Conservation (phyloP, 1,140 invertebrate species). For the Archegozetes longisetosus region DNA sequence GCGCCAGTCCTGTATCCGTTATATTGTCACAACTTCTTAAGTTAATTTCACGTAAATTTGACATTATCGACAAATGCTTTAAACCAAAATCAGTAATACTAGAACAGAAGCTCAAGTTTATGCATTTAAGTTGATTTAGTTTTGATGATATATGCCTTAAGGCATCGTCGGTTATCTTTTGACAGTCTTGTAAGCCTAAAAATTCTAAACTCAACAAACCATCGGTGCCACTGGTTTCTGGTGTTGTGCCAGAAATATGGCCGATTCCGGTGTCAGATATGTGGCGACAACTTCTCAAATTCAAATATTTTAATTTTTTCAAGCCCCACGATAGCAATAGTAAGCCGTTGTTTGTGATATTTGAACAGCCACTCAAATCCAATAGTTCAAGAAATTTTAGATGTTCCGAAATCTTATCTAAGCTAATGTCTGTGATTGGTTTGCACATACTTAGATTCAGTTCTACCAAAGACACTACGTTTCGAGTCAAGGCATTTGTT, state of each 20-base stretch:
- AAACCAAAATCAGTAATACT: conserved; percentile 77
- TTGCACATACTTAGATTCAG: conserved; percentile 84
- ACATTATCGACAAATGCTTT: conserved; percentile 69
- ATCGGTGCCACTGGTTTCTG: conserved; percentile 27
- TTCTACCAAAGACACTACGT: conserved; percentile 47
- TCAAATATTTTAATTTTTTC: conserved; percentile 59
- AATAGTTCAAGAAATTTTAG: conserved; percentile 71
- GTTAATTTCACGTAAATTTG: conserved; percentile 66
- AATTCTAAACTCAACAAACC: conserved; percentile 56
- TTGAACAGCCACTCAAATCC: conserved; percentile 74
- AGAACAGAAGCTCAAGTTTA: conserved; percentile 86
- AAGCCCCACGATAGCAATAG: conserved; percentile 65
- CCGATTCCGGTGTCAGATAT: conserved; percentile 75
- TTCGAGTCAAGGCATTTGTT: conserved; percentile 48
- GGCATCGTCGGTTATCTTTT: conserved; percentile 75
- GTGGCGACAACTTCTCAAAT: conserved; percentile 77
- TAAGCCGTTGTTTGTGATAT: conserved; percentile 71
- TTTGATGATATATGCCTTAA: conserved; percentile 64
- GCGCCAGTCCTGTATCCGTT: conserved; percentile 74
- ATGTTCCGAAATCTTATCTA: conserved; percentile 62
- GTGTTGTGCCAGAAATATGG: conserved; percentile 36
- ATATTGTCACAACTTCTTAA: conserved; percentile 83
- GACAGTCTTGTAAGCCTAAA: conserved; percentile 81
- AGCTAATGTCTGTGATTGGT: conserved; percentile 70
- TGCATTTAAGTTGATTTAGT: conserved; percentile 55